These are phyloP conservation scores for Tyria jacobaeae DNA, from an alignment of 2,888 invertebrate genomes.

Conservation along the genomic window DNA sequence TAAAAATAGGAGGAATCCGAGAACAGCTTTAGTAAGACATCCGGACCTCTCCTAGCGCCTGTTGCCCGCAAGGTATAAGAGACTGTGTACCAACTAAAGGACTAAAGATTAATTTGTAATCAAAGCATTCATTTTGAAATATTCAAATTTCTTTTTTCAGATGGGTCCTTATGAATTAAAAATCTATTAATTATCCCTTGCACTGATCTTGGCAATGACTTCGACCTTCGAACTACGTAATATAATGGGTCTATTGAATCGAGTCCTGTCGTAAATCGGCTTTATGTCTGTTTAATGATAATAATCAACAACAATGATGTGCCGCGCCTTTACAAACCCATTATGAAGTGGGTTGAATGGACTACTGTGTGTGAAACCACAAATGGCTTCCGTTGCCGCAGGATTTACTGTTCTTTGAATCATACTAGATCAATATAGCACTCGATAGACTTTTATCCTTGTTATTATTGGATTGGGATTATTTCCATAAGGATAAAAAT, in stretches of 20 bases:
- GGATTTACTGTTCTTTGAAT: slow-evolving; percentile 14
- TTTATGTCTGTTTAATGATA: slow-evolving; percentile 77
- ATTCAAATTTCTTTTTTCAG: slow-evolving; percentile 11
- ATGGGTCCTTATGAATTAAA: slow-evolving; percentile 25
- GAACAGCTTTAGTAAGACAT: too few relatives aligned
- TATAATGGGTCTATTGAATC: slow-evolving; percentile 68
- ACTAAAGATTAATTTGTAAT: neutral
- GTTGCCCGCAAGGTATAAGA: too few relatives aligned
- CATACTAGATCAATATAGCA: neutral
- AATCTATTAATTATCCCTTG: slow-evolving; percentile 45
- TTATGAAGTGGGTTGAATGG: slow-evolving; percentile 63
- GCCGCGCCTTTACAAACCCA: slow-evolving; percentile 67
- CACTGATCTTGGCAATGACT: slow-evolving; percentile 76
- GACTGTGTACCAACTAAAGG: neutral
- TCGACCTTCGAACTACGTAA: slow-evolving; percentile 63
- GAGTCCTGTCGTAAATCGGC: slow-evolving; percentile 65
- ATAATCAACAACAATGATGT: slow-evolving; percentile 70
- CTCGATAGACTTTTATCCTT: neutral
- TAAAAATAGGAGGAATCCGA: too few relatives aligned
- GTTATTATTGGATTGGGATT: neutral
- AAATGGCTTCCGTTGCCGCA: slow-evolving; percentile 71
- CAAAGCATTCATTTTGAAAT: neutral
- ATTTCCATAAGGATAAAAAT: too few relatives aligned
- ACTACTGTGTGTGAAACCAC: slow-evolving; percentile 58
- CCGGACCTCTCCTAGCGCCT: too few relatives aligned